A percentile compares a stretch with the other conserved stretches of the same genome.
Evolutionary conservation across 2,797 vertebrate genomes (phyloP).

Genomic region (Moxostoma hubbsi): DNA sequence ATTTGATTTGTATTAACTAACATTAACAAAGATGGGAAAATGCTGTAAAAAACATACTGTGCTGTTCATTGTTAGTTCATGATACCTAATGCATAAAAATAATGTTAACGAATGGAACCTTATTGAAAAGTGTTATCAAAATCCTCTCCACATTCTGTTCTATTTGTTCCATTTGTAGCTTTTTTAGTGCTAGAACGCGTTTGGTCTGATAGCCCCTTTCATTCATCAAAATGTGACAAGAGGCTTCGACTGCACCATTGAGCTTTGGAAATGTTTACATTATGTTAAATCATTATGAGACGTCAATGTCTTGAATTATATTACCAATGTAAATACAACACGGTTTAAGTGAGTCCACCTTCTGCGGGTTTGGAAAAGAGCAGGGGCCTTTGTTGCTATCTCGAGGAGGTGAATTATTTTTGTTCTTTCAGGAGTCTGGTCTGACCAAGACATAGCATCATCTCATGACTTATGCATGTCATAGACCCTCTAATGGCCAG

Average conservation of each 20-base stretch:
- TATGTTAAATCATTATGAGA: conserved; percentile 18
- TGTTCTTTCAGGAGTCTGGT: conserved; percentile 57
- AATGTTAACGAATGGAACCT: too few species aligned
- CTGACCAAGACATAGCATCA: conserved; percentile 68
- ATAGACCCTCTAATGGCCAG: conserved; percentile 57
- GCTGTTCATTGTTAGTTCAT: too few species aligned
- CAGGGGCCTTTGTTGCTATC: conserved; percentile 54
- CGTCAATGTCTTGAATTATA: conserved; percentile 13
- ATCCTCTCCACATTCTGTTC: too few species aligned
- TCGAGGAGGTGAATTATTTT: conserved; percentile 49
- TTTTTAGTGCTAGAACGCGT: too few species aligned
- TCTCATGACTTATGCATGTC: conserved; percentile 75
- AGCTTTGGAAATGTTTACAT: conserved; percentile 26
- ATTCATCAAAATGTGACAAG: not conserved
- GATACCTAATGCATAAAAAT: too few species aligned
- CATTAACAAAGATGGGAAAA: too few species aligned
- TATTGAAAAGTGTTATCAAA: too few species aligned
- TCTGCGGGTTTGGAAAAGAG: conserved; percentile 34
- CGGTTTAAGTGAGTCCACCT: not conserved
- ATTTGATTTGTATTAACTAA: too few species aligned
- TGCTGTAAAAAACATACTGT: too few species aligned
- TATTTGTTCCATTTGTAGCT: too few species aligned
- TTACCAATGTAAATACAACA: conserved; percentile 23
- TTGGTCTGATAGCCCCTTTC: too few species aligned
- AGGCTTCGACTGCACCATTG: not conserved